These are phyloP conservation scores for Mungos mungo DNA, from an alignment of 2,113 vertebrate genomes.

Conservation along the genomic window DNA sequence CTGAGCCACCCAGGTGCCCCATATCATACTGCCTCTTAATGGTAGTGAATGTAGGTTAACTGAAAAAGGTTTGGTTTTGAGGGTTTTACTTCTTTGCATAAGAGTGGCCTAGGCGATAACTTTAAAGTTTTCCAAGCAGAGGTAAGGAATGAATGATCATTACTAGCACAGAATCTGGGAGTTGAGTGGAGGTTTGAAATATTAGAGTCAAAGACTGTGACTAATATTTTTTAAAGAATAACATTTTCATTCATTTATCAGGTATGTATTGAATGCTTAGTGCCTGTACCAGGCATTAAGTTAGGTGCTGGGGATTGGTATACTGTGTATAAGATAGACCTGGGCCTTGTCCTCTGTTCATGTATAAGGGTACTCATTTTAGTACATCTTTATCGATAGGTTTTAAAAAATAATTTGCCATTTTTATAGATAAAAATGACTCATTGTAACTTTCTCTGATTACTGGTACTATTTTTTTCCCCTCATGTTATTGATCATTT, in stretches of 20 bases:
- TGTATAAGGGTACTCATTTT: not conserved
- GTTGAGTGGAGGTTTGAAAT: not conserved
- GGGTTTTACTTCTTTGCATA: not conserved
- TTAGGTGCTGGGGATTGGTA: constrained; percentile 84
- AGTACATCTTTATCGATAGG: not conserved
- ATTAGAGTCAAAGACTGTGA: not conserved
- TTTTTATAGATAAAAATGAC: not conserved
- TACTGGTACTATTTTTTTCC: not conserved
- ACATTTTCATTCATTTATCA: not conserved
- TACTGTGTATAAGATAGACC: constrained; percentile 74
- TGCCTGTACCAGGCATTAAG: not conserved
- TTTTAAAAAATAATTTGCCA: not conserved
- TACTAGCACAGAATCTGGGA: not conserved
- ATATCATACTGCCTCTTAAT: not conserved
- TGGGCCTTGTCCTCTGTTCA: not conserved
- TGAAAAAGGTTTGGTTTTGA: not conserved
- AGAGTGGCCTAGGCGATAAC: not conserved
- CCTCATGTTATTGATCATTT: not conserved
- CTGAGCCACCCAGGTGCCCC: too few relatives aligned
- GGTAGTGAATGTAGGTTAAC: not conserved
- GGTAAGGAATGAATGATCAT: not conserved
- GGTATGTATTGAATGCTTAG: constrained; percentile 78
- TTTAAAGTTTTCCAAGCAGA: not conserved
- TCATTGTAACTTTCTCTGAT: constrained; percentile 21
- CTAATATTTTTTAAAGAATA: not conserved